Conservation (phyloP, 2,888 invertebrate genomes). For the Papilio demoleus region DNA sequence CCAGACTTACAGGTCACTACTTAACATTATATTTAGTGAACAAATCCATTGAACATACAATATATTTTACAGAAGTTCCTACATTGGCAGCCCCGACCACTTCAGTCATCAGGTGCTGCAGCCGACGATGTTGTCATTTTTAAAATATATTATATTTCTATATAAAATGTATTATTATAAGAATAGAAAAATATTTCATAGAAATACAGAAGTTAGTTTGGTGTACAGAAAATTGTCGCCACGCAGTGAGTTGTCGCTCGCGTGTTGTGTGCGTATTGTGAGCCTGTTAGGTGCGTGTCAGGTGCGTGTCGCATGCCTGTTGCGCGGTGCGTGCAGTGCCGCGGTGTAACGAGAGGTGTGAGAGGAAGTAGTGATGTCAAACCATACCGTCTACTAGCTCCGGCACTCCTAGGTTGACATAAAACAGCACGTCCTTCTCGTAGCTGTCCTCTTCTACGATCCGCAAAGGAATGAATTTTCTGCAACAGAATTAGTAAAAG, state of each 20-base stretch:
- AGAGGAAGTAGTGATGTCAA: background rate
- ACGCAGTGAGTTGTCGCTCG: background rate
- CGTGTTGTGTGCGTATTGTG: too few relatives aligned
- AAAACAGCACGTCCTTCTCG: conserved; percentile 97
- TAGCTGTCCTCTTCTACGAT: conserved; percentile 99
- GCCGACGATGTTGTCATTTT: too few relatives aligned
- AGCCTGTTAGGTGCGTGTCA: too few relatives aligned
- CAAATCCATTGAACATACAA: too few relatives aligned
- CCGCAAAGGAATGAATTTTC: conserved; percentile 92
- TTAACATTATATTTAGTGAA: too few relatives aligned
- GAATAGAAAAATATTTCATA: too few relatives aligned
- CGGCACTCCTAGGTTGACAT: conserved; percentile 95
- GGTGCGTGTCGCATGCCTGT: background rate
- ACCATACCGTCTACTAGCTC: conserved; percentile 91
- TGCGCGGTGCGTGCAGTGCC: background rate
- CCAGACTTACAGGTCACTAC: background rate
- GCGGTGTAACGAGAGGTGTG: background rate
- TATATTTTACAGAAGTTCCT: too few relatives aligned
- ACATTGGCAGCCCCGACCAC: too few relatives aligned
- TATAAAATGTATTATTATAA: too few relatives aligned
- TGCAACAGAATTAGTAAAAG: conserved; percentile 81
- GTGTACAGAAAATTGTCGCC: background rate
- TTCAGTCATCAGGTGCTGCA: too few relatives aligned
- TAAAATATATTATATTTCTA: too few relatives aligned
- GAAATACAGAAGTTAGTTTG: background rate